A percentile compares a stretch with the other conserved stretches of the same genome.
Conservation (phyloP, 2,888 invertebrate genomes). For the Bruchidius siliquastri region DNA sequence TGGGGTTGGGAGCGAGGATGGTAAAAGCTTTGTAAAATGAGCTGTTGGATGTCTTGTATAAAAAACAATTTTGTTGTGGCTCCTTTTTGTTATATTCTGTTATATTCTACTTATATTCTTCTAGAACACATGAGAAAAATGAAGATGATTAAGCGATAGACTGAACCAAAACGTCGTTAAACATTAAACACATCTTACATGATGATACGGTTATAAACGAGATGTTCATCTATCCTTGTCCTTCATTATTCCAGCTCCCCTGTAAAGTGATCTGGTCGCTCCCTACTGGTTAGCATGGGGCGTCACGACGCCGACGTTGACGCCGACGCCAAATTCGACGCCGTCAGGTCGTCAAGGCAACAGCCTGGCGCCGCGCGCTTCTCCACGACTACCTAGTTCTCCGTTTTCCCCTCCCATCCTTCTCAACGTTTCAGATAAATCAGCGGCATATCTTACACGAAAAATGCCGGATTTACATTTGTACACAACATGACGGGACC, state of each 20-base stretch:
- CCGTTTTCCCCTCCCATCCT: conserved; percentile 26
- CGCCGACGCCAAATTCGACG: conserved; percentile 19
- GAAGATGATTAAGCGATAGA: too few relatives aligned
- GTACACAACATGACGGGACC: conserved; percentile 36
- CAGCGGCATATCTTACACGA: conserved; percentile 37
- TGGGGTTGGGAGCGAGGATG: too few relatives aligned
- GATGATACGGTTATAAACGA: too few relatives aligned
- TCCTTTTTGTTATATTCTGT: too few relatives aligned
- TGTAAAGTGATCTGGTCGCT: background rate
- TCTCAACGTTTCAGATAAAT: conserved; percentile 34
- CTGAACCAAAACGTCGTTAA: too few relatives aligned
- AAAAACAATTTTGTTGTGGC: too few relatives aligned
- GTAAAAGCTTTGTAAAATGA: too few relatives aligned
- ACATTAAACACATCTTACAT: too few relatives aligned
- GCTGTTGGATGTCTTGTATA: too few relatives aligned
- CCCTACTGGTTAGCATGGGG: background rate
- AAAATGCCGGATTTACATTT: conserved; percentile 39
- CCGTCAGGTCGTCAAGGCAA: conserved; percentile 43
- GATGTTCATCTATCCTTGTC: background rate
- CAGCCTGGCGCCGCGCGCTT: conserved; percentile 28
- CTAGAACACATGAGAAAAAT: too few relatives aligned
- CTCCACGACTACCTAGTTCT: conserved; percentile 30
- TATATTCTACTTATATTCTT: too few relatives aligned
- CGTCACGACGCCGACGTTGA: background rate
- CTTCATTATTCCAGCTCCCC: background rate